These are phyloP conservation scores for Darevskia mixta DNA, from an alignment of 2,797 vertebrate genomes.

Conservation along the genomic window DNA sequence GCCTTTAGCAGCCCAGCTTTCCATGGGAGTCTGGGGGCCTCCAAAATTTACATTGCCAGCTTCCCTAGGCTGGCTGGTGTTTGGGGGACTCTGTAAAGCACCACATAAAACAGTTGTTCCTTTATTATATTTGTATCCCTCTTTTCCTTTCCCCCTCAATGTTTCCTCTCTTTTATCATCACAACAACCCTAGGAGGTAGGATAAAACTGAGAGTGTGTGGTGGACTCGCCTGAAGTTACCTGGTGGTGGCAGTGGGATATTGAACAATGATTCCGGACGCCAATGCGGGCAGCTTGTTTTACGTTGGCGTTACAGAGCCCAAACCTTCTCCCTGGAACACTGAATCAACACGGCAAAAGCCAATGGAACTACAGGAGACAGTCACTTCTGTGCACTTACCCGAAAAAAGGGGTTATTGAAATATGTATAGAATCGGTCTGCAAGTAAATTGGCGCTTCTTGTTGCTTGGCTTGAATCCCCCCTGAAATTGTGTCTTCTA, in stretches of 20 bases:
- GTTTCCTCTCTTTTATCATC: not conserved
- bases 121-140: too few relatives aligned
- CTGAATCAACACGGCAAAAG: too few relatives aligned
- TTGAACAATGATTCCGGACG: too few relatives aligned
- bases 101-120: too few relatives aligned
- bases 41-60: not conserved
- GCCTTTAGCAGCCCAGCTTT: too few relatives aligned
- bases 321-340: not conserved
- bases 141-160: not conserved
- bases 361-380: not conserved
- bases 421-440: not conserved
- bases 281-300: too few relatives aligned
- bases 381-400: not conserved
- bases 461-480: not conserved
- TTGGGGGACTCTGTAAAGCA: not conserved
- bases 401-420: not conserved
- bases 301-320: too few relatives aligned
- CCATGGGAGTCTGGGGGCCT: not conserved
- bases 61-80: not conserved
- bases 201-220: too few relatives aligned
- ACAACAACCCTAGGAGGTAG: not conserved
- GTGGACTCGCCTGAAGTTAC: not conserved
- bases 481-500: not conserved
- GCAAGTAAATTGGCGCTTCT: not conserved
- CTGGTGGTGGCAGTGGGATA: too few relatives aligned